phyloP scores from a whole-genome alignment of 2,797 vertebrate species.

The Periparus ater region DNA sequence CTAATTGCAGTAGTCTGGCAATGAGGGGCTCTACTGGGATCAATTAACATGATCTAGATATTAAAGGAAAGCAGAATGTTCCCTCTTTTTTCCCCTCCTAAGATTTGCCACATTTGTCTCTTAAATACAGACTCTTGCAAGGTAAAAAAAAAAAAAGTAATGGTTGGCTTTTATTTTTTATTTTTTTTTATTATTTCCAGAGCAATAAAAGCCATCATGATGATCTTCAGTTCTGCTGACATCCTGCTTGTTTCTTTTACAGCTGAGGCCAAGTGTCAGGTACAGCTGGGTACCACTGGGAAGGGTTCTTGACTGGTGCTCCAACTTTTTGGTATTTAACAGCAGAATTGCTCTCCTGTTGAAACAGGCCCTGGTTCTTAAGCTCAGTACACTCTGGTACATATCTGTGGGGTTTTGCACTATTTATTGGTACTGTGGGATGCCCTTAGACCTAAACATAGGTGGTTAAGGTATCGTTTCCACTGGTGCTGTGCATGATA shows the following conservation, averaged over 20 bases:
- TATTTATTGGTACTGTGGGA: neutral
- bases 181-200: neutral
- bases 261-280: neutral
- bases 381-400: neutral
- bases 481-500: neutral
- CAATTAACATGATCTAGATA: slow-evolving; percentile 14
- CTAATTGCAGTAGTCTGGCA: neutral
- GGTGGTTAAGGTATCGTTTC: neutral
- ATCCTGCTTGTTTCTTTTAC: neutral
- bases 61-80: slow-evolving; percentile 22
- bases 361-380: neutral
- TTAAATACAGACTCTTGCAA: neutral
- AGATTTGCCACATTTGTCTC: neutral
- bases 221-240: neutral
- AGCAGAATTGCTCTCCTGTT: neutral
- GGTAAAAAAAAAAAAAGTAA: neutral
- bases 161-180: neutral
- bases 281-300: neutral
- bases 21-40: slow-evolving; percentile 20
- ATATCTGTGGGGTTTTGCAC: neutral
- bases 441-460: neutral
- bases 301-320: neutral
- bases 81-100: neutral
- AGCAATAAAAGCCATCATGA: neutral
- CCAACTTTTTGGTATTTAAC: neutral